Conservation (phyloP, 2,113 vertebrate genomes). For the Chloebia gouldiae region DNA sequence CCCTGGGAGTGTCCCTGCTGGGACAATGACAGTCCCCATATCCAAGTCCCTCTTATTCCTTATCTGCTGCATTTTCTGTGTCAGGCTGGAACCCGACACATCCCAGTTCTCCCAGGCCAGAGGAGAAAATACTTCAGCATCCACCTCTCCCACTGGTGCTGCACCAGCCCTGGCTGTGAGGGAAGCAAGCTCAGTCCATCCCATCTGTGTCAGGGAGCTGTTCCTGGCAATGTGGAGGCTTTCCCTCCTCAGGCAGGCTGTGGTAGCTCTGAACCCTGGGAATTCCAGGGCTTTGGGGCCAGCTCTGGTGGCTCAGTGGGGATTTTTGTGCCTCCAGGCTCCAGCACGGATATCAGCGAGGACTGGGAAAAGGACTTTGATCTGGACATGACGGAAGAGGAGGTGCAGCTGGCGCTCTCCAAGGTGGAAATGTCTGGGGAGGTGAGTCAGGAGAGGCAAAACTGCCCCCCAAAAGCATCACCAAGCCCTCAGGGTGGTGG, state of each 20-base stretch:
- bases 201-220: background rate
- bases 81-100: background rate
- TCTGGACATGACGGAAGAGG: constrained; percentile 98
- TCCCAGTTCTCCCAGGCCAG: background rate
- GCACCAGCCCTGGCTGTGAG: background rate
- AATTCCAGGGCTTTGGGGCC: background rate
- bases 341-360: constrained; percentile 96
- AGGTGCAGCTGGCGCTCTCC: constrained; percentile 91
- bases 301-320: background rate
- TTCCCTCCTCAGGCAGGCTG: background rate
- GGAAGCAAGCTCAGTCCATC: no score
- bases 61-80: background rate
- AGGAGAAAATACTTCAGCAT: background rate
- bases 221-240: background rate
- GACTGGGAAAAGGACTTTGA: constrained; percentile 99
- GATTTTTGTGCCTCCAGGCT: constrained; percentile 76
- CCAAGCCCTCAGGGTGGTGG: background rate
- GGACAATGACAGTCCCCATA: rapidly evolving
- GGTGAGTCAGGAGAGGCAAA: constrained; percentile 68
- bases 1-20: background rate
- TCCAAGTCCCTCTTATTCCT: background rate
- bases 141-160: background rate
- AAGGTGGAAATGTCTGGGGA: constrained; percentile 87
- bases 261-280: background rate
- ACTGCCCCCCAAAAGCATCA: background rate